A percentile compares a stretch with the other conserved stretches of the same genome.
Conservation (phyloP, 2,797 vertebrate genomes). For the Strix occidentalis region DNA sequence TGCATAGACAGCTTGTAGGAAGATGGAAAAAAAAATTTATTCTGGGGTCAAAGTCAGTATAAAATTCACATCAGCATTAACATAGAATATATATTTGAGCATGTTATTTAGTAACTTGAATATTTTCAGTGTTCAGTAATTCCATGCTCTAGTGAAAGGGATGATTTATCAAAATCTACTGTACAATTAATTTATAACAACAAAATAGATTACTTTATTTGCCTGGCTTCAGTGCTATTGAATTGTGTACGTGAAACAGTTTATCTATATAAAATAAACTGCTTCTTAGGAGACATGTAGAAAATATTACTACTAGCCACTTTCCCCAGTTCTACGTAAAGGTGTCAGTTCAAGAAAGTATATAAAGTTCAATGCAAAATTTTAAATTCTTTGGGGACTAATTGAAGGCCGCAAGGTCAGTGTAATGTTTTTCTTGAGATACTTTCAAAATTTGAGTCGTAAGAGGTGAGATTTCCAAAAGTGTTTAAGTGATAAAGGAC, state of each 20-base stretch:
- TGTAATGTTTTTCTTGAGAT: neutral
- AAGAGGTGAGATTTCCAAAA: neutral
- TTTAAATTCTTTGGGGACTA: neutral
- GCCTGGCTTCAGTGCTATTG: neutral
- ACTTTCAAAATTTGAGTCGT: neutral
- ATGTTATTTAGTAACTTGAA: constrained; percentile 25
- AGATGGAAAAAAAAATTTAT: constrained; percentile 8
- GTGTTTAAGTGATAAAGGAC: neutral
- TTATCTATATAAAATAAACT: neutral
- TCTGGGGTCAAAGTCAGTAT: constrained; percentile 6
- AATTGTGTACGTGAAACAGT: neutral
- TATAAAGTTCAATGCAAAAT: neutral
- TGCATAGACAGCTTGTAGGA: neutral
- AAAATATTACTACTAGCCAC: neutral
- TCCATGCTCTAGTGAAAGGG: neutral
- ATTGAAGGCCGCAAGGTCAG: neutral
- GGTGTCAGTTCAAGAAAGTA: neutral
- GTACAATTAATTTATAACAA: constrained; percentile 25
- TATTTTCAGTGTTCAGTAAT: constrained; percentile 34
- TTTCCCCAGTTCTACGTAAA: neutral
- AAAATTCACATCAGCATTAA: constrained; percentile 35
- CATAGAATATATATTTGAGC: neutral
- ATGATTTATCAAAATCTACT: constrained; percentile 58
- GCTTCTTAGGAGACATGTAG: neutral
- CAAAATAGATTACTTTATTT: constrained; percentile 23